Conservation (phyloP, 2,113 vertebrate genomes). For the Odontesthes bonariensis region DNA sequence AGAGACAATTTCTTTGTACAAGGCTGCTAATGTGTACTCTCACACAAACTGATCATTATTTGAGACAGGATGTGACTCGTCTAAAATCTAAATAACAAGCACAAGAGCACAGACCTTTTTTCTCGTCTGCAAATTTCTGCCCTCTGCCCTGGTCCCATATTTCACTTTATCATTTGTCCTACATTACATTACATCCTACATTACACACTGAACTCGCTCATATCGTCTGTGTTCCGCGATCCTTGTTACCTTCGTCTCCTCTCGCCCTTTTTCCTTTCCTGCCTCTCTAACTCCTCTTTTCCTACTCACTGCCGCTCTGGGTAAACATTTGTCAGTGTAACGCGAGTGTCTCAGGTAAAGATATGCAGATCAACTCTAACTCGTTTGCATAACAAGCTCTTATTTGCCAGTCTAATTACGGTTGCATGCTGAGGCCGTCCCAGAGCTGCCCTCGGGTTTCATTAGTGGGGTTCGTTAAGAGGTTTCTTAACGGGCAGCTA, state of each 20-base stretch:
- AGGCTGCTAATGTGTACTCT: background rate
- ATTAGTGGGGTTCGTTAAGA: slow-evolving; percentile 76
- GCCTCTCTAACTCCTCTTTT: slow-evolving; percentile 25
- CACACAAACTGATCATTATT: slow-evolving; percentile 4
- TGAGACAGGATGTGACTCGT: slow-evolving; percentile 12
- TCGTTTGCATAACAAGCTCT: slow-evolving; percentile 76
- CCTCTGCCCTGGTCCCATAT: background rate
- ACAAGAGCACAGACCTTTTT: background rate
- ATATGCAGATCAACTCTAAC: slow-evolving; percentile 74
- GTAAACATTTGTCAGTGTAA: slow-evolving; percentile 68
- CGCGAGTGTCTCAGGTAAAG: slow-evolving; percentile 72
- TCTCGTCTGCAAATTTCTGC: background rate
- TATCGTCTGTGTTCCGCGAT: background rate
- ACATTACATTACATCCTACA: background rate
- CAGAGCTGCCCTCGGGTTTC: slow-evolving; percentile 76
- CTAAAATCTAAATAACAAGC: background rate
- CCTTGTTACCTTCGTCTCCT: background rate
- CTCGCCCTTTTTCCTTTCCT: slow-evolving; percentile 4
- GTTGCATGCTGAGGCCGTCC: slow-evolving; percentile 60
- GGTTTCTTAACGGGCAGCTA: slow-evolving; percentile 76
- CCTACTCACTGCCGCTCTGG: slow-evolving; percentile 57
- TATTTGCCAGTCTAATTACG: slow-evolving; percentile 77
- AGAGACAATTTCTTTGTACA: background rate
- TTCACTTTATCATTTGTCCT: background rate
- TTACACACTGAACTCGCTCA: background rate